A percentile compares a stretch with the other conserved stretches of the same genome.
phyloP scores from a whole-genome alignment of 2,797 vertebrate species.

The Poecilia picta region DNA sequence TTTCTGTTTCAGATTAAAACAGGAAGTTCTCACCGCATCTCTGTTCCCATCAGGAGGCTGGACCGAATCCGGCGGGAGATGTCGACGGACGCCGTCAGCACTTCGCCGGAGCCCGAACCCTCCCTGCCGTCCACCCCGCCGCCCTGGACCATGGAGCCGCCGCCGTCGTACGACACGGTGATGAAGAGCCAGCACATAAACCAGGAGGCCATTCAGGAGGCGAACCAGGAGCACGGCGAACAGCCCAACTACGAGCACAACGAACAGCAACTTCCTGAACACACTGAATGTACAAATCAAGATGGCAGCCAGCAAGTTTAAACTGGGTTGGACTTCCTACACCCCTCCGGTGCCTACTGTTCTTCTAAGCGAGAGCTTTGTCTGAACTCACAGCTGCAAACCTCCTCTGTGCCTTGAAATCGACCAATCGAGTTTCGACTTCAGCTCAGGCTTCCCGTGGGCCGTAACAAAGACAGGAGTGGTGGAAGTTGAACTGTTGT shows the following conservation, averaged over 20 bases:
- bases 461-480: neutral
- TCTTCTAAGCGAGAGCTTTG: neutral
- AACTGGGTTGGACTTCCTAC: conserved; percentile 11
- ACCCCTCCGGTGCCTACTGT: conserved; percentile 42
- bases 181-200: conserved; percentile 79
- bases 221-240: conserved; percentile 46
- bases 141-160: conserved; percentile 81
- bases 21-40: neutral
- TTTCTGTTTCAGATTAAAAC: neutral
- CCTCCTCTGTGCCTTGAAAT: conserved; percentile 41
- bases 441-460: neutral
- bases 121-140: conserved; percentile 68
- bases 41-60: conserved; percentile 69
- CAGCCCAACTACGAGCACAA: neutral
- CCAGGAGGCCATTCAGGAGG: conserved; percentile 56
- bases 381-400: neutral
- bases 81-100: conserved; percentile 68
- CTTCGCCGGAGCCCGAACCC: conserved; percentile 54
- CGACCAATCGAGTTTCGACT: neutral
- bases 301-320: conserved; percentile 30
- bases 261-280: neutral
- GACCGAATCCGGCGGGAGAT: conserved; percentile 83
- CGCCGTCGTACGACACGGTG: conserved; percentile 83
- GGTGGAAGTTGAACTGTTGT: neutral
- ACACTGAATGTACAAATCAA: neutral